Base-by-base conservation (phyloP, 1,140 invertebrate genomes). In the Trachymyrmex septentrionalis region DNA sequence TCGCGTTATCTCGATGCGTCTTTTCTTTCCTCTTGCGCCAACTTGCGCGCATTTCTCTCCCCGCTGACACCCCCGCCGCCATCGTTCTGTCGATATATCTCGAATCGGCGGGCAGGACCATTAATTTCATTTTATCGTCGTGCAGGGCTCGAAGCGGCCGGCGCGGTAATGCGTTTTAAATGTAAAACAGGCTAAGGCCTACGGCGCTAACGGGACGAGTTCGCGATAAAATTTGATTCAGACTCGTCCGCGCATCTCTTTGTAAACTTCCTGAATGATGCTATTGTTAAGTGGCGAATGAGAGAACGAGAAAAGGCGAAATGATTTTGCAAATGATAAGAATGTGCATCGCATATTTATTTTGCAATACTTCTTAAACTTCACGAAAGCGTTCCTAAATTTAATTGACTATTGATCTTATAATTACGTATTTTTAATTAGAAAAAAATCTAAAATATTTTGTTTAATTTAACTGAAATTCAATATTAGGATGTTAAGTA, bases 111-210 rank as follows among this genome's bases (percentile, higher is more conserved):
- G 91, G 91, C 91, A 92, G 92, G 86, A 88, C 94, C 95, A 95
- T 95, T 95, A 95, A 95, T 95, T 95, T 95, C 93, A 92, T 95
- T 95, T 95, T 95, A 95, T 95, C 95, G 93, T 92, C 85, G 88
- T 86, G 75, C 86, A 88, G 93, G 93, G 94, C 94, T 95, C 93
- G 91, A 91, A 92, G 84, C 91, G 93, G 91, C 90, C 92, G 89
- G 88, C 88, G 88, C 85, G 92, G 92, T 95, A 95, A 95, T 95
- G 95, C 94, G 92, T 95, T 95, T 95, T 95, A 95, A 95, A 95
- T 95, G 94, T 95, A 95, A 95, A 95, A 94, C 94, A 94, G 94
- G 89, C 93, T 91, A 92, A 95, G 93, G 94, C 93, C 94, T 94
- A 94, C 91, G 92, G 93, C 89, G 90, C 38, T 92, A 93, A 92